Evolutionary conservation across 2,113 vertebrate species (phyloP).

Genomic region (Fulica atra): DNA sequence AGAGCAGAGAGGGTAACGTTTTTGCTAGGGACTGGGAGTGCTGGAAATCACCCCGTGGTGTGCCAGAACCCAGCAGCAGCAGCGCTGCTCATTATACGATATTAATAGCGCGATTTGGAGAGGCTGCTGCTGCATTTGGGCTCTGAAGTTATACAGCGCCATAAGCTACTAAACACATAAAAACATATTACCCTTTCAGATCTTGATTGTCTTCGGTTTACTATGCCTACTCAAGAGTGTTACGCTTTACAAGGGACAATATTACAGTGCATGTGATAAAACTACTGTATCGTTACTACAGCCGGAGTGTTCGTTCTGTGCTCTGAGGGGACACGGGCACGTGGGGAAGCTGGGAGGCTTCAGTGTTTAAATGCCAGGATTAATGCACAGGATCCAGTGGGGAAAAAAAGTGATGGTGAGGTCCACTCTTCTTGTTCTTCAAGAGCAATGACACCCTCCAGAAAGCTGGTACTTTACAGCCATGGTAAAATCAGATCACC

Average conservation of each 20-base stretch:
- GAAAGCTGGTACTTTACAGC: background rate
- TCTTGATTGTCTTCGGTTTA: slow-evolving; percentile 6
- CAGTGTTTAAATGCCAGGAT: background rate
- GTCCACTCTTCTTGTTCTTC: background rate
- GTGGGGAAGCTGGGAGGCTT: background rate
- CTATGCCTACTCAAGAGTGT: slow-evolving; percentile 8
- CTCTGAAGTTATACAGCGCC: background rate
- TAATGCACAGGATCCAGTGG: background rate
- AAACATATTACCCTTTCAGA: slow-evolving; percentile 5
- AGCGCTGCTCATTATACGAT: background rate
- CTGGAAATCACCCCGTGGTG: background rate
- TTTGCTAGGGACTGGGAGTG: background rate
- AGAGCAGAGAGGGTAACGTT: background rate
- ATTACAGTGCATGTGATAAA: slow-evolving; percentile 7
- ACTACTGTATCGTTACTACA: background rate
- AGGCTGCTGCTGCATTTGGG: background rate
- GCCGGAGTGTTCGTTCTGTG: background rate
- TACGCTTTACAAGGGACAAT: background rate
- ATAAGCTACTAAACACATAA: background rate
- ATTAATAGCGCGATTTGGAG: background rate
- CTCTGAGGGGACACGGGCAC: accelerated
- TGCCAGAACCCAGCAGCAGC: background rate
- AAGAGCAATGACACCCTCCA: background rate
- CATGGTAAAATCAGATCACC: background rate
- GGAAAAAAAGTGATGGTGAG: accelerated